These are phyloP conservation scores for Drosophila borborema DNA, from an alignment of 2,888 invertebrate genomes.

Conservation along the genomic window DNA sequence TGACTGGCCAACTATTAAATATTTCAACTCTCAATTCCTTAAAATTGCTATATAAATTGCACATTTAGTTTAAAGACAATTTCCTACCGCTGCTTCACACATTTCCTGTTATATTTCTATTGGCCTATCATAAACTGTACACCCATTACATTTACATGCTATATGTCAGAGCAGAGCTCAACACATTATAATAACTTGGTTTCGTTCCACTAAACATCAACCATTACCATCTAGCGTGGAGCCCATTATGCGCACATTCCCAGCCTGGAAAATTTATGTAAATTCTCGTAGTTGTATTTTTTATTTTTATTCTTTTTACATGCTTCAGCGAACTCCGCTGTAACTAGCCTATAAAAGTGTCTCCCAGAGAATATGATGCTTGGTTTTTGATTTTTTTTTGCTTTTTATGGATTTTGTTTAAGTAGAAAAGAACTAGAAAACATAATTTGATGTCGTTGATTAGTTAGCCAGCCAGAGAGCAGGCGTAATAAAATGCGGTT, in stretches of 20 bases:
- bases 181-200: constrained; percentile 23
- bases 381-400: constrained; percentile 10
- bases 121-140: neutral
- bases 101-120: constrained; percentile 18
- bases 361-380: constrained; percentile 16
- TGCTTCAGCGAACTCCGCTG: constrained; percentile 9
- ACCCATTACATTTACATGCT: constrained; percentile 9
- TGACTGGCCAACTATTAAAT: too few relatives aligned
- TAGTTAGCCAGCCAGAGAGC: constrained; percentile 19
- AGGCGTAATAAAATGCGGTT: constrained; percentile 49
- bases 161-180: constrained; percentile 19
- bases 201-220: constrained; percentile 23
- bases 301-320: constrained; percentile 8
- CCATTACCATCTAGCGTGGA: constrained; percentile 21
- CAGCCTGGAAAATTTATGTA: constrained; percentile 24
- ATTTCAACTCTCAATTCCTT: neutral
- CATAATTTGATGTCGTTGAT: constrained; percentile 56
- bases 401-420: constrained; percentile 30
- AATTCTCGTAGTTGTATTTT: constrained; percentile 12
- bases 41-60: neutral
- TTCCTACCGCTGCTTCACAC: constrained; percentile 1
- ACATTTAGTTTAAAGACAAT: neutral
- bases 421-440: constrained; percentile 27
- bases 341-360: constrained; percentile 32
- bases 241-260: constrained; percentile 26